Evolutionary conservation across 1,140 invertebrate genomes (phyloP), one percentile per base, ranked within the genome.

Genomic region (Papilio polyxenes): DNA sequence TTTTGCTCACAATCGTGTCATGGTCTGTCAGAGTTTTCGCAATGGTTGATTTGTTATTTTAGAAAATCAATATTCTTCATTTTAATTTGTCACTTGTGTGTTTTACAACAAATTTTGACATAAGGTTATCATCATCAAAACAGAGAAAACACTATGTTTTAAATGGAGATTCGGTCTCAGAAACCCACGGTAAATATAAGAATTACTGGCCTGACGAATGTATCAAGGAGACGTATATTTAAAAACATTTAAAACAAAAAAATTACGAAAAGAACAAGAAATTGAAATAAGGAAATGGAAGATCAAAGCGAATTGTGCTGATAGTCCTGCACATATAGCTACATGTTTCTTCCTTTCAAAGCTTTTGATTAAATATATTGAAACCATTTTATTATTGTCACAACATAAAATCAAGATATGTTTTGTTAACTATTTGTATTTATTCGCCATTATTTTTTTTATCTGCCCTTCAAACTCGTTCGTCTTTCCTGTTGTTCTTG

Each of bases 401-500:
- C 40, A 72, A 72, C 65, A 72, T 40, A 37, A 72, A 72, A 72
- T 72, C 65, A 72, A 72, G 65, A 72, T 72, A n/a, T 51, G 75
- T 75, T 77, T 77, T 77, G 20, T 77, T 15, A 77, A 77, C 75
- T 17, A 31, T 15, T 0, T 49, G 48, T 49, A 77, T 77, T 77
- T 77, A 77, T 77, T 51, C 31, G 65, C 65, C 65, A 72, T 40
- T 37, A 72, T 72, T 72, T 72, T 37, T n/a, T 72, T 37, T 23
- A 9, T 13, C 13, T 49, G 75, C 49, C 75, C 75, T 77, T 77
- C 75, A 77, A 77, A 31, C 51, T 77, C 75, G 40, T 51, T 20
- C 75, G 74, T 77, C 65, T 77, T 77, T 77, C 75, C 75, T 77
- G 75, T 31, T 53, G 23, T 9, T 53, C 75, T 77, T 77, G 75